Evolutionary conservation across 2,113 vertebrate genomes (phyloP).

Genomic region (Corvus cornix): DNA sequence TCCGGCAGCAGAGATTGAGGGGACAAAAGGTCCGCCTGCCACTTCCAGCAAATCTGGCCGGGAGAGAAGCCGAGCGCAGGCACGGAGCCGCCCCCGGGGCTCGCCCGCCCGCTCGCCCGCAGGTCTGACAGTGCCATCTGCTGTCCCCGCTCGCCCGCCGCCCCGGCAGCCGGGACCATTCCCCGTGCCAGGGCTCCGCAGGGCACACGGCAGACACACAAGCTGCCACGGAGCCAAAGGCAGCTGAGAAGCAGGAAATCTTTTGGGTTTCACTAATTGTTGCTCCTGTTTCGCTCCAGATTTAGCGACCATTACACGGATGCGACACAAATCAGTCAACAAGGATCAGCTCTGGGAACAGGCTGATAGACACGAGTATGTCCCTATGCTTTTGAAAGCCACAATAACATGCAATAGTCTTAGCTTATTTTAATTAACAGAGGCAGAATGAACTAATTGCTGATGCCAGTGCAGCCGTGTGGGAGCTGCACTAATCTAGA

Average conservation of each 20-base stretch:
- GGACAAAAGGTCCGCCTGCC: neutral
- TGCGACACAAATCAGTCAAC: neutral
- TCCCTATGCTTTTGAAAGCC: neutral
- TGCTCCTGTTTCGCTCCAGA: neutral
- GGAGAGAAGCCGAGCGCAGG: neutral
- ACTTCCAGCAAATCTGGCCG: fast-evolving
- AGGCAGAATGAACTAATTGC: neutral
- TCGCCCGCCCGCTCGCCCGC: neutral
- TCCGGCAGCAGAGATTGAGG: neutral
- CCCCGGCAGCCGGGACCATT: neutral
- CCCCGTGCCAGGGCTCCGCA: neutral
- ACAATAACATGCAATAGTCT: fast-evolving
- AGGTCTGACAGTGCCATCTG: slow-evolving; percentile 11
- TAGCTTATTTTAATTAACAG: neutral
- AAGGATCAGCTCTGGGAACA: neutral
- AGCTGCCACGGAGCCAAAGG: neutral
- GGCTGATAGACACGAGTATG: neutral
- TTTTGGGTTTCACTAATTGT: neutral
- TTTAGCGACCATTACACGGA: neutral
- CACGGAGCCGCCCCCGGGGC: neutral
- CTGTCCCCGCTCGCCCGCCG: neutral
- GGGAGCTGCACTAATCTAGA: neutral
- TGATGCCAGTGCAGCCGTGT: neutral
- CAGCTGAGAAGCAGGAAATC: neutral
- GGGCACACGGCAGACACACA: neutral